phyloP scores from a whole-genome alignment of 1,140 invertebrate species.

The Nixonia krombeini region DNA sequence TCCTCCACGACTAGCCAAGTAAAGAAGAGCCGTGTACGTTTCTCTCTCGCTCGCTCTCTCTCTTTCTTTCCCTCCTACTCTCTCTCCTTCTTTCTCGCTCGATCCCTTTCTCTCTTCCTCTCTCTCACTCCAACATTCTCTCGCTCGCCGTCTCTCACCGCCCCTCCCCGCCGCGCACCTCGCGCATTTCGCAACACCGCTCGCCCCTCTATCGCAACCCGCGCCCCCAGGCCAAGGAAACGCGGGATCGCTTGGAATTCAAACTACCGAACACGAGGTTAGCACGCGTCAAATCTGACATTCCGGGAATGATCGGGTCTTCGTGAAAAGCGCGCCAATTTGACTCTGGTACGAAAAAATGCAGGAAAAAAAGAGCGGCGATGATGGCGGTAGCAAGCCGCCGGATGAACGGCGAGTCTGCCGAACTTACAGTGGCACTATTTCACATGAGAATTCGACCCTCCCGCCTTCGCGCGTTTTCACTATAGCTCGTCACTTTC shows the following conservation, averaged over 20 bases:
- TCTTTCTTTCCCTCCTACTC: constrained; percentile 15
- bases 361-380: too few relatives aligned
- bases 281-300: constrained; percentile 73
- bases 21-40: constrained; percentile 52
- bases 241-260: constrained; percentile 72
- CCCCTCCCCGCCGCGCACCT: constrained; percentile 7
- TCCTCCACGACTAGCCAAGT: constrained; percentile 61
- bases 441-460: too few relatives aligned
- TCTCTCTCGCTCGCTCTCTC: constrained; percentile 22
- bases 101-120: constrained; percentile 8
- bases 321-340: constrained; percentile 20
- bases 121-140: constrained; percentile 19
- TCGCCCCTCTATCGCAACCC: constrained; percentile 19
- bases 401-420: too few relatives aligned
- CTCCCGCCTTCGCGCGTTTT: too few relatives aligned
- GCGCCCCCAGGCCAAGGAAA: constrained; percentile 66
- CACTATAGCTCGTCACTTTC: too few relatives aligned
- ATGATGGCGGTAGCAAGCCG: too few relatives aligned
- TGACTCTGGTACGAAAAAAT: not conserved
- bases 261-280: constrained; percentile 73
- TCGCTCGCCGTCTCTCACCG: constrained; percentile 10
- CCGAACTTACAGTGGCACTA: too few relatives aligned
- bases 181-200: constrained; percentile 18
- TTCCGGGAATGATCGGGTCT: constrained; percentile 42
- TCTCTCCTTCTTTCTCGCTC: constrained; percentile 21